phyloP scores from a whole-genome alignment of 1,140 invertebrate species.

The Neodiprion lecontei region DNA sequence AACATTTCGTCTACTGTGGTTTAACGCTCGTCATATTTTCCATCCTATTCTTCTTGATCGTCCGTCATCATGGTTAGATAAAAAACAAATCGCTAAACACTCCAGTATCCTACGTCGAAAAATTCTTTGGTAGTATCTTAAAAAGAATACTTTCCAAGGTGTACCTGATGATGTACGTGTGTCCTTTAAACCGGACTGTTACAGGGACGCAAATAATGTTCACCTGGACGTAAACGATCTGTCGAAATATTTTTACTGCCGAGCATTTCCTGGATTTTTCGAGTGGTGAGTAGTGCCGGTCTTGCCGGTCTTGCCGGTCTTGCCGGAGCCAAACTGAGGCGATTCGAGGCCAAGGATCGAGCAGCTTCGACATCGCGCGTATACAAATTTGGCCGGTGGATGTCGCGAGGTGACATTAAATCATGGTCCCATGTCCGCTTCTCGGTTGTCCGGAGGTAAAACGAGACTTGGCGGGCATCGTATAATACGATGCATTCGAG shows the following conservation, averaged over 20 bases:
- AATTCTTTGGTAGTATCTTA: too few species aligned
- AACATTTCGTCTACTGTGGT: neutral
- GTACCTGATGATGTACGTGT: neutral
- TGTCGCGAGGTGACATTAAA: conserved; percentile 15
- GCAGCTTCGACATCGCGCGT: neutral
- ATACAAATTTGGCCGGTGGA: conserved; percentile 2
- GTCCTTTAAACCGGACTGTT: neutral
- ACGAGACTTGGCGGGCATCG: neutral
- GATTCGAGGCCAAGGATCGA: neutral
- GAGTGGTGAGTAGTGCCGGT: neutral
- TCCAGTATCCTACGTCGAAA: too few species aligned
- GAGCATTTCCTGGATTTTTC: neutral
- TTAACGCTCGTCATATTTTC: too few species aligned
- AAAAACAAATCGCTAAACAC: too few species aligned
- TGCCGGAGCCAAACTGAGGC: neutral
- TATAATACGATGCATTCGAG: neutral
- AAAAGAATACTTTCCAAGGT: neutral
- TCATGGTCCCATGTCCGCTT: conserved; percentile 3
- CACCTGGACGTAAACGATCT: neutral
- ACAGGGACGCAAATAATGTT: neutral
- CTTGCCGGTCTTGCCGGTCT: neutral
- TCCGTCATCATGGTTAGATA: too few species aligned
- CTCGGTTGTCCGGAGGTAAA: neutral
- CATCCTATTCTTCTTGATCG: too few species aligned
- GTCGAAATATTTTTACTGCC: neutral